A percentile compares a stretch with the other conserved stretches of the same genome.
These are phyloP conservation scores for Cephus runcator DNA, from an alignment of 2,888 invertebrate genomes.

Conservation along the genomic window DNA sequence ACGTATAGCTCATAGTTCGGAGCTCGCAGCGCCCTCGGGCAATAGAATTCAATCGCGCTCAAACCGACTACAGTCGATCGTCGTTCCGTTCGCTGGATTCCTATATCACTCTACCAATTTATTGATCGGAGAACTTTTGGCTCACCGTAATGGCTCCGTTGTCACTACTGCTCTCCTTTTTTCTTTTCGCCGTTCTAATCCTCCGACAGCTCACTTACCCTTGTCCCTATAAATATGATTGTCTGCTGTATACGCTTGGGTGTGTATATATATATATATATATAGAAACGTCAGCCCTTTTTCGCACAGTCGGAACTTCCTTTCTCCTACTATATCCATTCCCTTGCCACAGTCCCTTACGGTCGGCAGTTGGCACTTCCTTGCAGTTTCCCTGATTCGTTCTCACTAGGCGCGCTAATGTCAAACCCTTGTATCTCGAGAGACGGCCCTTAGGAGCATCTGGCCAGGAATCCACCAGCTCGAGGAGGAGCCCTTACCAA, in stretches of 20 bases:
- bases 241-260: no score
- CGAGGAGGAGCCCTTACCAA: background rate
- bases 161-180: background rate
- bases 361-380: background rate
- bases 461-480: slow-evolving; percentile 31
- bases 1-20: background rate
- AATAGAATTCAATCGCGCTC: background rate
- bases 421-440: slow-evolving; percentile 46
- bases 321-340: slow-evolving; percentile 15
- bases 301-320: slow-evolving; percentile 10
- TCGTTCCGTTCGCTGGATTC: background rate
- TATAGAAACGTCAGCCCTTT: background rate
- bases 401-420: slow-evolving; percentile 33
- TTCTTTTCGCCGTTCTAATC: background rate
- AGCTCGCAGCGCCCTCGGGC: background rate
- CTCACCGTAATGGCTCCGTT: background rate
- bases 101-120: background rate
- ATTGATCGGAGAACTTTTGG: background rate
- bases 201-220: background rate
- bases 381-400: background rate
- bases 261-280: no score
- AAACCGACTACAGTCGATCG: background rate
- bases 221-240: background rate
- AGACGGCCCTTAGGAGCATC: slow-evolving; percentile 38
- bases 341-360: background rate